phyloP scores from a whole-genome alignment of 1,140 invertebrate genomes.

The Drosophila kepulauana region DNA sequence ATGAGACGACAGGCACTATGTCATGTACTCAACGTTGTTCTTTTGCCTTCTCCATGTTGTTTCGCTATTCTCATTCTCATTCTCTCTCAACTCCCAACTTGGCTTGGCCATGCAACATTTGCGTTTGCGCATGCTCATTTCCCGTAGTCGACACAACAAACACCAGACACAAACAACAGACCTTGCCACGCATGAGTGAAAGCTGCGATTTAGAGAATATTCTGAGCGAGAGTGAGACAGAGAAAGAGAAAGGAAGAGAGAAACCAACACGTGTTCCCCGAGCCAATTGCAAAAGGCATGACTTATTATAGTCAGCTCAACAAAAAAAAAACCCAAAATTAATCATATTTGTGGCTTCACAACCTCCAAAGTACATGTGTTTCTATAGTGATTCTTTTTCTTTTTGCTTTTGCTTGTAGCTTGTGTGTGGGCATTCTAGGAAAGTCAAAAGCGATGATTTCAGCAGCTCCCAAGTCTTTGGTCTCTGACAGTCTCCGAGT shows the following conservation, averaged over 20 bases:
- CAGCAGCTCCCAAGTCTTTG: conserved; percentile 15
- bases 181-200: conserved; percentile 75
- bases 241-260: neutral
- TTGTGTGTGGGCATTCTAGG: conserved; percentile 49
- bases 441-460: conserved; percentile 35
- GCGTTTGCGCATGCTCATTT: conserved; percentile 74
- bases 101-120: conserved; percentile 74
- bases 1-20: conserved; percentile 82
- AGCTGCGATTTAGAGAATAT: conserved; percentile 69
- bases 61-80: conserved; percentile 32
- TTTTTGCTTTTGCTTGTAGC: conserved; percentile 9
- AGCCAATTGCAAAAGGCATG: conserved; percentile 75
- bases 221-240: neutral
- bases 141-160: conserved; percentile 25
- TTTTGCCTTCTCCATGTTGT: conserved; percentile 32
- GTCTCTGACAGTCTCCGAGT: conserved; percentile 8
- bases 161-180: conserved; percentile 5
- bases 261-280: conserved; percentile 66
- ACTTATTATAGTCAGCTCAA: conserved; percentile 43
- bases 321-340: conserved; percentile 64
- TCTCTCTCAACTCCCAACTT: conserved; percentile 39
- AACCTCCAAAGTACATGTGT: conserved; percentile 13
- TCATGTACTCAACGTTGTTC: conserved; percentile 62
- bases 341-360: conserved; percentile 69
- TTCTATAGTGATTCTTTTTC: too few relatives aligned